A percentile compares a stretch with the other conserved stretches of the same genome.
phyloP scores from a whole-genome alignment of 2,797 vertebrate species.

The Varecia variegata region DNA sequence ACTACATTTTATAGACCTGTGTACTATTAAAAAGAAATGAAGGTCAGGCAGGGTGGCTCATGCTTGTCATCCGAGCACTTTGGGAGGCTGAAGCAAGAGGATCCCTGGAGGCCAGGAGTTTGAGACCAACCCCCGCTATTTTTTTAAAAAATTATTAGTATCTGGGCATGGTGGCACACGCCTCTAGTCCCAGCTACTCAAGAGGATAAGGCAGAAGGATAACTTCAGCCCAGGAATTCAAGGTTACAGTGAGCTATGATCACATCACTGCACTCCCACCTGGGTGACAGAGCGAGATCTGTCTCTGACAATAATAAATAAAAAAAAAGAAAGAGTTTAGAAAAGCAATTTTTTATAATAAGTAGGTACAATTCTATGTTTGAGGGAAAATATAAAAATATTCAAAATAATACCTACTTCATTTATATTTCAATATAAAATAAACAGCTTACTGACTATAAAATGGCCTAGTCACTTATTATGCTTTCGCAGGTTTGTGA shows the following conservation, averaged over 20 bases:
- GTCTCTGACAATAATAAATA: not conserved
- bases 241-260: not conserved
- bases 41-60: not conserved
- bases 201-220: not conserved
- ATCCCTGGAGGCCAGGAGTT: not conserved
- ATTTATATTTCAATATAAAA: not conserved
- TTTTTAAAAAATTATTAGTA: no score
- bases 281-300: not conserved
- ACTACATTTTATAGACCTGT: not conserved
- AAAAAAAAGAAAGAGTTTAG: not conserved
- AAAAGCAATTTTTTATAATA: slow-evolving; percentile 12
- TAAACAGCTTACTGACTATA: not conserved
- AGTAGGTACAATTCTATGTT: not conserved
- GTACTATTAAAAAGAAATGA: not conserved
- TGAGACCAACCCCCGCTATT: no score
- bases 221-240: not conserved
- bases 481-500: not conserved
- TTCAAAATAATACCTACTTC: not conserved
- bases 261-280: not conserved
- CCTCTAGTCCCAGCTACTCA: no score
- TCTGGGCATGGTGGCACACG: no score
- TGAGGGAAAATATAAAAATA: slow-evolving; percentile 29
- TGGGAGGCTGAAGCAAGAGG: not conserved
- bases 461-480: not conserved
- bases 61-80: not conserved